Conservation (phyloP, 2,113 vertebrate species). For the Todiramphus chloris region DNA sequence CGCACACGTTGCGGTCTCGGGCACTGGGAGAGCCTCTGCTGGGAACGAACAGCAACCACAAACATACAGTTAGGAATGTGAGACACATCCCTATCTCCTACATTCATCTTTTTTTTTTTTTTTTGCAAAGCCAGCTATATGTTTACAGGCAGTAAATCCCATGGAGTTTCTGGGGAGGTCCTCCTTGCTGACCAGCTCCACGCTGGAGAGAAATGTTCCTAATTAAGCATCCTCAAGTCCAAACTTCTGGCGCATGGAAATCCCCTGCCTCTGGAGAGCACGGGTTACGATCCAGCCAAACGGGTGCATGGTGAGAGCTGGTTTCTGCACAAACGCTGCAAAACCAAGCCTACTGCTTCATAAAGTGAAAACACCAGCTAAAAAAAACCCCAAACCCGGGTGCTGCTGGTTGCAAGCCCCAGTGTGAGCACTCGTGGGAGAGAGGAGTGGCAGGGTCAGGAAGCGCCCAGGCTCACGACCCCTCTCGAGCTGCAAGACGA, state of each 20-base stretch:
- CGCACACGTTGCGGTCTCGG: background rate
- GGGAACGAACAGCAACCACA: background rate
- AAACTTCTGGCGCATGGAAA: background rate
- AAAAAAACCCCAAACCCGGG: background rate
- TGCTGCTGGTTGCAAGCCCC: background rate
- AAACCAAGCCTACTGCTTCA: background rate
- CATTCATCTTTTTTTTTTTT: background rate
- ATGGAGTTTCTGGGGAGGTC: fast-evolving
- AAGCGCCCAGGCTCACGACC: background rate
- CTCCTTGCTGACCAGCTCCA: background rate
- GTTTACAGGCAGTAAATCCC: background rate
- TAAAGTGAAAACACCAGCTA: background rate
- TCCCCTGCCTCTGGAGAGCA: background rate
- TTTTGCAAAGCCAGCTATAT: background rate
- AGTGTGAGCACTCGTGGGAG: background rate
- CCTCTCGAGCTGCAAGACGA: fast-evolving
- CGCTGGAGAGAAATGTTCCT: background rate
- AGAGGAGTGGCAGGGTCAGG: background rate
- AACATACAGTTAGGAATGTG: background rate
- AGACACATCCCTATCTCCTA: background rate
- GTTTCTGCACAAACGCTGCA: background rate
- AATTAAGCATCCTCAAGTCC: background rate
- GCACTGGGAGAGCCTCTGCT: background rate
- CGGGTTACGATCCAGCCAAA: fast-evolving
- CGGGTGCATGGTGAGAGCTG: fast-evolving